Evolutionary conservation across 2,888 invertebrate genomes (phyloP).

Genomic region (Cheilosia grossa): DNA sequence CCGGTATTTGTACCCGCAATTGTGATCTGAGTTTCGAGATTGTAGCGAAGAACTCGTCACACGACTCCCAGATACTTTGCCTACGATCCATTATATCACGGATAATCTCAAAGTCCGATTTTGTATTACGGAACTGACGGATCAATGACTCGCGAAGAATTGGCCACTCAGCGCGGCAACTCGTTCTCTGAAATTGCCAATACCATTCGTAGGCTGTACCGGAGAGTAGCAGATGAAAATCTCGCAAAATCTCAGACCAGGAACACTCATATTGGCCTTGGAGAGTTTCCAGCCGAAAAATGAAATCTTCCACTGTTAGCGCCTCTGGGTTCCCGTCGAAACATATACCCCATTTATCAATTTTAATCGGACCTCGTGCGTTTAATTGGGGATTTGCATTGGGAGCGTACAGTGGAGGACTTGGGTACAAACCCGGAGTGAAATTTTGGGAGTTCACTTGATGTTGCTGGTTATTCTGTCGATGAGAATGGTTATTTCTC

Average conservation of each 20-base stretch:
- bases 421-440: too few relatives aligned
- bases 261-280: neutral
- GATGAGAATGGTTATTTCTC: too few relatives aligned
- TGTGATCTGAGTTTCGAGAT: constrained; percentile 9
- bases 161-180: constrained; percentile 11
- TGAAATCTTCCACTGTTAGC: neutral
- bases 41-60: neutral
- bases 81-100: constrained; percentile 12
- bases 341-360: constrained; percentile 12
- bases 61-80: constrained; percentile 11
- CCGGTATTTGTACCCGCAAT: neutral
- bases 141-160: neutral
- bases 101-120: constrained; percentile 13
- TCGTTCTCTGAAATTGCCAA: constrained; percentile 11
- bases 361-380: neutral
- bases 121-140: constrained; percentile 2
- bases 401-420: too few relatives aligned
- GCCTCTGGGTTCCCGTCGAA: neutral
- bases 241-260: constrained; percentile 22
- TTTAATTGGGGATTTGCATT: too few relatives aligned
- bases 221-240: constrained; percentile 10
- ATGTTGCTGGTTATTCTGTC: too few relatives aligned
- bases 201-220: neutral
- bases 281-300: neutral
- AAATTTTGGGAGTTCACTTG: too few relatives aligned